Evolutionary conservation across 2,888 invertebrate species (phyloP).

Genomic region (Pseudococcus longispinus): DNA sequence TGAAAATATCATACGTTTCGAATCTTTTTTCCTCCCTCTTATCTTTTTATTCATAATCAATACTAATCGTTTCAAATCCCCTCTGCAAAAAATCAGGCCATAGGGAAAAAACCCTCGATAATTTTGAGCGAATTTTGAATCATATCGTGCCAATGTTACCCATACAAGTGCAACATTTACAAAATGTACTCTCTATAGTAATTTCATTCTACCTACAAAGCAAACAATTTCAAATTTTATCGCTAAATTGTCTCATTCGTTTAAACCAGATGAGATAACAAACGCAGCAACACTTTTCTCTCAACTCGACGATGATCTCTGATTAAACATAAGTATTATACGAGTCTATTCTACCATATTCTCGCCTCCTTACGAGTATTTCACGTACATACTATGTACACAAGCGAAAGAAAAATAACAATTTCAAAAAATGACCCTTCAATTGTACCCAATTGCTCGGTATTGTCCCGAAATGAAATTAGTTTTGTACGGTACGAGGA

Average conservation of each 20-base stretch:
- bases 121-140: not conserved
- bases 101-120: not conserved
- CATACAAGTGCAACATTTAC: not conserved
- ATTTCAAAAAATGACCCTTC: slow-evolving; percentile 6
- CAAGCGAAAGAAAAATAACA: not conserved
- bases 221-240: not conserved
- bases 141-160: not conserved
- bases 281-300: not conserved
- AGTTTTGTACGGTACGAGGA: not conserved
- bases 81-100: not conserved
- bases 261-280: not conserved
- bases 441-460: slow-evolving; percentile 16
- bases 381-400: not conserved
- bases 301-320: not conserved
- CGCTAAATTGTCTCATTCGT: too few relatives aligned
- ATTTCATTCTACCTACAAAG: not conserved
- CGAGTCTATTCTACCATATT: not conserved
- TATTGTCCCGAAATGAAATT: slow-evolving; percentile 1
- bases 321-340: not conserved
- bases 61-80: not conserved
- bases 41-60: not conserved
- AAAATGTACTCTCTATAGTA: not conserved
- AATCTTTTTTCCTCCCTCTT: not conserved
- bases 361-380: not conserved
- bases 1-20: not conserved